Percentiles rank a stretch among this genome's conserved stretches.
Conservation (phyloP, 2,113 vertebrate genomes). For the Carassius auratus region DNA sequence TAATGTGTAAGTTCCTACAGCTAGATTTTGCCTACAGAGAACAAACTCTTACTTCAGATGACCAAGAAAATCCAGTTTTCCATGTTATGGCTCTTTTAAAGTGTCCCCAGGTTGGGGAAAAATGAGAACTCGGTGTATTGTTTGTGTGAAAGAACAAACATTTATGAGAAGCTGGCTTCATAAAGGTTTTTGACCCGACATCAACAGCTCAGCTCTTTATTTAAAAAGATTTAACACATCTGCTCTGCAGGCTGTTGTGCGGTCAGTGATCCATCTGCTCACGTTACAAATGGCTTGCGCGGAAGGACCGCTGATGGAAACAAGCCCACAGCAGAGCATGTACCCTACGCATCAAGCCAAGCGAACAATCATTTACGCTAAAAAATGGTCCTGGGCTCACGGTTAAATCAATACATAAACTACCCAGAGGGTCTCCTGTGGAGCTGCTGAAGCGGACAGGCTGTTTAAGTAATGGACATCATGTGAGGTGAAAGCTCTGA, state of each 20-base stretch:
- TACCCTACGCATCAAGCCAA: conserved; percentile 55
- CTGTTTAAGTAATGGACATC: conserved; percentile 73
- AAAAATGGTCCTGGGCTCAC: conserved; percentile 67
- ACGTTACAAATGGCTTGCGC: conserved; percentile 11
- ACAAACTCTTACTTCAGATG: not conserved
- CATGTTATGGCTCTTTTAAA: conserved; percentile 7
- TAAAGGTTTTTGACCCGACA: conserved; percentile 20
- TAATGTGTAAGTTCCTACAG: not conserved
- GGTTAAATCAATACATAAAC: conserved; percentile 79
- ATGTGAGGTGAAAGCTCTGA: conserved; percentile 65
- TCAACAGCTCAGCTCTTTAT: conserved; percentile 23
- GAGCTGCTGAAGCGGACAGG: conserved; percentile 70
- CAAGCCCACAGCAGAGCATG: conserved; percentile 32
- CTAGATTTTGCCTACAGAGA: not conserved
- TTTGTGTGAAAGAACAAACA: not conserved
- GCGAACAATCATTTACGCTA: conserved; percentile 74
- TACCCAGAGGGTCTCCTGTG: conserved; percentile 68
- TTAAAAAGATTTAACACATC: conserved; percentile 32
- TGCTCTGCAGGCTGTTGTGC: conserved; percentile 25
- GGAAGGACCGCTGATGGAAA: conserved; percentile 48
- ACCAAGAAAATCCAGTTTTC: conserved; percentile 24
- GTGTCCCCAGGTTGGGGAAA: not conserved
- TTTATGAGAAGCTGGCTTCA: conserved; percentile 16
- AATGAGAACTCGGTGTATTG: not conserved
- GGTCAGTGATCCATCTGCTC: conserved; percentile 24